Evolutionary conservation across 2,888 invertebrate species (phyloP), one percentile per base, ranked within the genome.

Genomic region (Latrodectus hesperus): DNA sequence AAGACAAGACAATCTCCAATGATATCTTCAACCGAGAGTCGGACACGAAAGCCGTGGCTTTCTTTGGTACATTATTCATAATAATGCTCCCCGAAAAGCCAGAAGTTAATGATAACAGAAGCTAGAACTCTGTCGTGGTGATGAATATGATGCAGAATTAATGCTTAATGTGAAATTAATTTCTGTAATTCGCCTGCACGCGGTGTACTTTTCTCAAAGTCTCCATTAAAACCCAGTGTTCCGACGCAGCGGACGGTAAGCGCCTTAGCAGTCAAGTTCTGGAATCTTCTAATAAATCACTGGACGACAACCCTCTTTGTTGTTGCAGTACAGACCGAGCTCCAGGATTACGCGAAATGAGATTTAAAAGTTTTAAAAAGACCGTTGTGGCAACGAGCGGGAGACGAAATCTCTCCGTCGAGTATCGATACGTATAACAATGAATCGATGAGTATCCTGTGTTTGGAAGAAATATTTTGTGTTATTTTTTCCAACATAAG

Each of bases 161-260:
- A 71, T 86, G 75, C 80, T 67, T 86, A 80, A 86, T 86, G 85
- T 80, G 75, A 79, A 86, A 86, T 86, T 86, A 86, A 86, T 80
- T 86, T 80, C 85, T 55, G 60, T 74, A 80, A 80, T 71, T 80
- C 80, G 3, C 38, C 49, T 22, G 55, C 71, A 71, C 73, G 67
- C 73, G 67, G 73, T 38, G 55, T 72, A 78, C 71, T 67, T 67
- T 73, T 6, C 67, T 72, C 65, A 22, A 51, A 26, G 70, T 75
- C 49, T 75, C 55, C 67, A 68, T 68, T 26, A 22, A 22, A 17
- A 22, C 67, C 22, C 17, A 22, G 12, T 17, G 67, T 26, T 72
- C 65, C 67, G 51, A 60, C 71, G 51, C 72, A 16, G 72, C 49
- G 70, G 65, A 64, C 49, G 70, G 65, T 17, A n/a, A 73, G 73